Percentiles rank a stretch among this genome's conserved stretches.
Conservation (phyloP, 2,888 invertebrate genomes). For the Tiliacea aurago region DNA sequence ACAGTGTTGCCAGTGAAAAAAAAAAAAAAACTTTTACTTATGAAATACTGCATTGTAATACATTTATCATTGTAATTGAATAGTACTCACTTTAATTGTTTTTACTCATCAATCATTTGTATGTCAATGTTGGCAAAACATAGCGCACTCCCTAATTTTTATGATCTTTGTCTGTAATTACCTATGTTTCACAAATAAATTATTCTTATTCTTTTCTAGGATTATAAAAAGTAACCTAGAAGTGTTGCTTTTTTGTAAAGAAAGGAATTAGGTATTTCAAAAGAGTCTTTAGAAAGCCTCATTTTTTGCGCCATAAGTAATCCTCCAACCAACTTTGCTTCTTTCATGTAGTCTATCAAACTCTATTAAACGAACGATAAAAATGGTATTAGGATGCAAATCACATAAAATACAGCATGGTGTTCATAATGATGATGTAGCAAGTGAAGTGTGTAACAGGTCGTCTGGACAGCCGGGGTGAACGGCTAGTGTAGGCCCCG, state of each 20-base stretch:
- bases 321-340: background rate
- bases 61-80: too few species aligned
- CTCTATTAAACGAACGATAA: conserved; percentile 32
- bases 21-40: too few species aligned
- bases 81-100: too few species aligned
- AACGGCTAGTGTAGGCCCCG: conserved; percentile 83
- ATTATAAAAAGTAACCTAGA: background rate
- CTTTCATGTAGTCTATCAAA: background rate
- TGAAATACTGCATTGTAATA: too few species aligned
- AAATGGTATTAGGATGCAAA: conserved; percentile 58
- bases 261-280: background rate
- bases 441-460: conserved; percentile 85
- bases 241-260: background rate
- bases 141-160: too few species aligned
- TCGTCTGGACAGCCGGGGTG: conserved; percentile 85
- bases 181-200: too few species aligned
- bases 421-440: conserved; percentile 65
- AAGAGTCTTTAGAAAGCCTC: background rate
- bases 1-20: too few species aligned
- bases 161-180: too few species aligned
- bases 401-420: conserved; percentile 45
- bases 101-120: too few species aligned
- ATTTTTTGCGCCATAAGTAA: background rate
- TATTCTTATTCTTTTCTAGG: too few species aligned
- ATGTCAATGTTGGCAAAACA: too few species aligned